These are phyloP conservation scores for Drosophila sordidula DNA, from an alignment of 2,888 invertebrate genomes.

Conservation along the genomic window DNA sequence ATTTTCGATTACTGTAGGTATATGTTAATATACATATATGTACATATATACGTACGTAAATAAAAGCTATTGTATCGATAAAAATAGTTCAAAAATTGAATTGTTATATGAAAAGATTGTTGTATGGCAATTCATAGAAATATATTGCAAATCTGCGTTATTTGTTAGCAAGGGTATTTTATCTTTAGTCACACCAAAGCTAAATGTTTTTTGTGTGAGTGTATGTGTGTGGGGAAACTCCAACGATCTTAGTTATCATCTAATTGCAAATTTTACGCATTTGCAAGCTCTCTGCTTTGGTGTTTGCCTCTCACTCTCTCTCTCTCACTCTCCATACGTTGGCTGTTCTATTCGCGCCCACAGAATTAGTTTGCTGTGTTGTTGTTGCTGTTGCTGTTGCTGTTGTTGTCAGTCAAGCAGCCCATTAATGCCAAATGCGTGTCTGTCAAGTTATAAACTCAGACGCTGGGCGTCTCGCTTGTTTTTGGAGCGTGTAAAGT, in stretches of 20 bases:
- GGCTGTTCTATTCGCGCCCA: slow-evolving; percentile 31
- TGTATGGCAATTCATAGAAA: background rate
- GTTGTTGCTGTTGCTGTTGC: slow-evolving; percentile 24
- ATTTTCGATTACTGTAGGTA: too few species aligned
- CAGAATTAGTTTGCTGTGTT: slow-evolving; percentile 16
- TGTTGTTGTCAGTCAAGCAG: slow-evolving; percentile 66
- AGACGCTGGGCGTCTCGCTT: slow-evolving; percentile 46
- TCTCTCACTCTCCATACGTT: slow-evolving; percentile 13
- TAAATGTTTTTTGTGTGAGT: slow-evolving; percentile 1
- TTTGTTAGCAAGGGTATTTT: background rate
- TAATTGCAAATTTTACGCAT: slow-evolving; percentile 56
- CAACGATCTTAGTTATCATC: slow-evolving; percentile 41
- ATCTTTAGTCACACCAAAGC: background rate
- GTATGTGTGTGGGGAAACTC: slow-evolving; percentile 6
- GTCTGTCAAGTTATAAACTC: slow-evolving; percentile 80
- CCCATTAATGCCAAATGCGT: slow-evolving; percentile 83
- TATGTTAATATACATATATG: too few species aligned
- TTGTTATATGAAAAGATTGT: too few species aligned
- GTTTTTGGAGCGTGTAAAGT: slow-evolving; percentile 53
- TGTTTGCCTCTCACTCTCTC: background rate
- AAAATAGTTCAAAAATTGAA: background rate
- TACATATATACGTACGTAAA: too few species aligned
- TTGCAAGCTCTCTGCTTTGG: slow-evolving; percentile 17
- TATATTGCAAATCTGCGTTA: background rate
- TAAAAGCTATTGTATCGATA: too few species aligned